A percentile compares a stretch with the other conserved stretches of the same genome.
phyloP scores from a whole-genome alignment of 2,888 invertebrate genomes.

The Tenthredo livida region DNA sequence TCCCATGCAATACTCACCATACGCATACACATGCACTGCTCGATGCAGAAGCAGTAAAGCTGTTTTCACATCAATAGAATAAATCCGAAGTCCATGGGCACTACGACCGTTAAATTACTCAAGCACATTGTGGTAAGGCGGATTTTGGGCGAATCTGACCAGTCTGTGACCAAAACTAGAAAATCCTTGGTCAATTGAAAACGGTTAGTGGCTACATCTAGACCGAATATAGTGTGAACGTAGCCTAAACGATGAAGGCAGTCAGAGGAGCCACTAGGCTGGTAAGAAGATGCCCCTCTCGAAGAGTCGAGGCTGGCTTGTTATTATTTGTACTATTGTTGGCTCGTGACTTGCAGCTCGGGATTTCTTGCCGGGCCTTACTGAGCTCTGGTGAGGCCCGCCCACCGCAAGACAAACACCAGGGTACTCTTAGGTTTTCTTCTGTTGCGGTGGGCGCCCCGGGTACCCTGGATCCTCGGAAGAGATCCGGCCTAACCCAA shows the following conservation, averaged over 20 bases:
- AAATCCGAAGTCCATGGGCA: not conserved
- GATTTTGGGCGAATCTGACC: not conserved
- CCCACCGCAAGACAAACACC: slow-evolving; percentile 74
- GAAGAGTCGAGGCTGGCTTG: slow-evolving; percentile 64
- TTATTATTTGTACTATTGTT: slow-evolving; percentile 78
- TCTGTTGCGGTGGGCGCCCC: slow-evolving; percentile 39
- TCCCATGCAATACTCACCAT: slow-evolving; percentile 71
- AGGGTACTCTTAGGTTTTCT: slow-evolving; percentile 51
- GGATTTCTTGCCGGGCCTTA: slow-evolving; percentile 61
- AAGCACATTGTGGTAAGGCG: not conserved
- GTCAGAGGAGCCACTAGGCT: slow-evolving; percentile 68
- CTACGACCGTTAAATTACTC: not conserved
- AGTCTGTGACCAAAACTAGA: not conserved
- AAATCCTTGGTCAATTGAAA: not conserved
- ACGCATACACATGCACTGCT: slow-evolving; percentile 69
- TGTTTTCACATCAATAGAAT: slow-evolving; percentile 27
- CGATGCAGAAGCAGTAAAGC: slow-evolving; percentile 45
- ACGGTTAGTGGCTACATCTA: not conserved
- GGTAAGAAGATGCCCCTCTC: slow-evolving; percentile 68
- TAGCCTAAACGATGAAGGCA: slow-evolving; percentile 64
- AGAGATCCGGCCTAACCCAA: slow-evolving; percentile 25
- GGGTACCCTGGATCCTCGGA: slow-evolving; percentile 30
- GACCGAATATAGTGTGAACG: slow-evolving; percentile 62
- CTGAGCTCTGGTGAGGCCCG: slow-evolving; percentile 61
- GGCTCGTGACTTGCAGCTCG: slow-evolving; percentile 76